These are phyloP conservation scores for Carcharodon carcharias DNA, from an alignment of 2,797 vertebrate species.

Conservation along the genomic window DNA sequence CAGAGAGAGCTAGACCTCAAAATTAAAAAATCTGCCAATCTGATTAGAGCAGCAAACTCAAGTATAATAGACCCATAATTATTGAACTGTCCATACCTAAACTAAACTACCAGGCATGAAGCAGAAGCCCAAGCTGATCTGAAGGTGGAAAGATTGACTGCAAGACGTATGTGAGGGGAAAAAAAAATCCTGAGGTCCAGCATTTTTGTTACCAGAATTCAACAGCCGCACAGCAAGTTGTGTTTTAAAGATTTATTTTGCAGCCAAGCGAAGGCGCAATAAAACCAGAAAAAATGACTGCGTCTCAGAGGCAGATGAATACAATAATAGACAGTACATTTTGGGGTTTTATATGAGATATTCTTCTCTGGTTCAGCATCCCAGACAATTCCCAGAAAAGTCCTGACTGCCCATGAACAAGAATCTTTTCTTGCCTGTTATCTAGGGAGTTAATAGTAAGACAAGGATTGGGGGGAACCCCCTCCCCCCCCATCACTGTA, in stretches of 20 bases:
- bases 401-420: background rate
- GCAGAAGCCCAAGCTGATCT: background rate
- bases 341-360: background rate
- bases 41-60: background rate
- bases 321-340: background rate
- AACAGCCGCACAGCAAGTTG: background rate
- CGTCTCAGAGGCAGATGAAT: background rate
- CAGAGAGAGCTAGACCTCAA: background rate
- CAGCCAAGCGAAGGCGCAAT: background rate
- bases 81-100: too few relatives aligned
- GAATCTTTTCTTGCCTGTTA: background rate
- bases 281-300: background rate
- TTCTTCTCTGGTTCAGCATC: background rate
- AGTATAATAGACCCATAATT: background rate
- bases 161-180: background rate
- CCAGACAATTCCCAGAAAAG: background rate
- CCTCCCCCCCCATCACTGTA: too few relatives aligned
- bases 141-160: background rate
- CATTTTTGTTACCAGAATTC: background rate
- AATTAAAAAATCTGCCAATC: background rate
- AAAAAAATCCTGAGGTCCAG: background rate
- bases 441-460: background rate
- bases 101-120: background rate
- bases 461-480: background rate
- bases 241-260: background rate